Conservation (phyloP, 2,888 invertebrate genomes). For the Agapetus fuscipes region DNA sequence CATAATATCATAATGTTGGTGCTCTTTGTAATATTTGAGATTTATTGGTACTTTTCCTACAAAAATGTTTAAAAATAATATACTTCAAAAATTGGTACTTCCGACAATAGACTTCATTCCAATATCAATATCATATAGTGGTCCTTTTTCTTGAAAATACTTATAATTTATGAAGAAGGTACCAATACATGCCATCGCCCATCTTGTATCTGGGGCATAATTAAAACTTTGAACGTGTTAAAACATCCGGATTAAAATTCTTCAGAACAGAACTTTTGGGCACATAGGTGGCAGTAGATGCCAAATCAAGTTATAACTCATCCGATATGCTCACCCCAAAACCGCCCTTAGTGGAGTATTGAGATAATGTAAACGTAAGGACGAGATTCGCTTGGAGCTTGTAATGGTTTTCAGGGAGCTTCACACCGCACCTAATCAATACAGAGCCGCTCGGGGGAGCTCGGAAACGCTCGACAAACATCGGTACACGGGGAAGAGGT, state of each 20-base stretch:
- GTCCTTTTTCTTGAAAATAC: no score
- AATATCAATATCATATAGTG: no score
- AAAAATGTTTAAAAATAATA: no score
- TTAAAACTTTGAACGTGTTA: slow-evolving; percentile 16
- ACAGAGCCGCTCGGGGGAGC: slow-evolving; percentile 28
- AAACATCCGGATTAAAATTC: slow-evolving; percentile 20
- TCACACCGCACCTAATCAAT: slow-evolving; percentile 50
- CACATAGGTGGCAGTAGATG: slow-evolving; percentile 18
- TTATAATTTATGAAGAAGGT: no score
- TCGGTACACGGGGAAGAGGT: no score
- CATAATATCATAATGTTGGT: no score
- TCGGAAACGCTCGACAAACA: slow-evolving; percentile 30
- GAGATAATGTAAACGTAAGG: slow-evolving; percentile 1
- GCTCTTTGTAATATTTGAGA: no score
- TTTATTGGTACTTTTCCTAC: no score
- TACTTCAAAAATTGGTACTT: no score
- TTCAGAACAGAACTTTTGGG: no score
- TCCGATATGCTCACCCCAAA: slow-evolving; percentile 1
- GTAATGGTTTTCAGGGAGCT: slow-evolving; percentile 40
- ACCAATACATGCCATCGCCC: no score
- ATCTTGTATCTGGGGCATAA: slow-evolving; percentile 10
- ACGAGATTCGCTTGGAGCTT: slow-evolving; percentile 6
- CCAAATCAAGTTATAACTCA: slow-evolving; percentile 20
- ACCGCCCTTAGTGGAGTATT: slow-evolving; percentile 4
- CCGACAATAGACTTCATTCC: no score